Evolutionary conservation across 2,113 vertebrate species (phyloP).

Genomic region (Puffinus mauretanicus): DNA sequence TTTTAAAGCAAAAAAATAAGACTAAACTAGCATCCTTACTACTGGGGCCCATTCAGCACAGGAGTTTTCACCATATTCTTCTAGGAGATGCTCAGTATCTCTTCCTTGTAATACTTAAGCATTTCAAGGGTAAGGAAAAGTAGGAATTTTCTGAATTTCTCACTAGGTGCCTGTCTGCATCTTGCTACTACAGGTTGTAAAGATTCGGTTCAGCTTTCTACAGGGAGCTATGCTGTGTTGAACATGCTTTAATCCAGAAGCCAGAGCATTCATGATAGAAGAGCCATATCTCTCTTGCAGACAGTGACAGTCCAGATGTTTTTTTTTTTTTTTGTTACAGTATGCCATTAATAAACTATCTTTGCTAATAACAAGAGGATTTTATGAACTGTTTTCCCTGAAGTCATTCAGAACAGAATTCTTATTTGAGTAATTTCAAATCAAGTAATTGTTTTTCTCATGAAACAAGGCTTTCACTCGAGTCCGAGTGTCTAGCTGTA

Average conservation of each 20-base stretch:
- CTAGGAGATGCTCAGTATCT: background rate
- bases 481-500: background rate
- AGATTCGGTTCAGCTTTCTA: background rate
- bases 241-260: background rate
- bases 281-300: background rate
- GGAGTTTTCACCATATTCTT: background rate
- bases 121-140: background rate
- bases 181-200: background rate
- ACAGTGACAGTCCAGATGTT: background rate
- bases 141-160: background rate
- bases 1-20: accelerated
- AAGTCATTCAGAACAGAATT: background rate
- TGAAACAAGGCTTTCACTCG: background rate
- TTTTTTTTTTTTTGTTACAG: background rate
- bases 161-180: background rate
- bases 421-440: background rate
- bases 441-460: background rate
- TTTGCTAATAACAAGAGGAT: conserved; percentile 6
- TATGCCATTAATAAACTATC: background rate
- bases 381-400: background rate
- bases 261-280: background rate
- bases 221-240: background rate
- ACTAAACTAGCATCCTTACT: background rate
- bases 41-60: no score
- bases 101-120: background rate